A percentile compares a stretch with the other conserved stretches of the same genome.
These are phyloP conservation scores for Gallinago undulata DNA, from an alignment of 2,113 vertebrate genomes.

Conservation along the genomic window DNA sequence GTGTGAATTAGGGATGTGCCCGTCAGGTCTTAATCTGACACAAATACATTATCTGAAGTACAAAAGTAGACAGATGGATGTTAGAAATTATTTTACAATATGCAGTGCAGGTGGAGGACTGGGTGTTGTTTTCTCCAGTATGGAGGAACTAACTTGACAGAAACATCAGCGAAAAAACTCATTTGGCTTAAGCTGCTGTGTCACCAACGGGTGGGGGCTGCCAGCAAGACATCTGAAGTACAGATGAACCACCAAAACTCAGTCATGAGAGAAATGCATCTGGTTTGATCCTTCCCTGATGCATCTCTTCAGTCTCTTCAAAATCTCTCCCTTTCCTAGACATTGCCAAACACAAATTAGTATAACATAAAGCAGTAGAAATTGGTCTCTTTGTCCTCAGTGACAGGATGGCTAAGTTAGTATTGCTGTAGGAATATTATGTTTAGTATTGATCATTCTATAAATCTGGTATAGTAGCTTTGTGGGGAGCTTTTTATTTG, in stretches of 20 bases:
- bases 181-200: neutral
- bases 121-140: neutral
- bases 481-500: neutral
- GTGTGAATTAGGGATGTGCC: neutral
- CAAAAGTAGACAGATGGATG: neutral
- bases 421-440: neutral
- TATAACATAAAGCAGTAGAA: neutral
- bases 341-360: neutral
- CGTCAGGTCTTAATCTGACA: neutral
- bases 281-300: neutral
- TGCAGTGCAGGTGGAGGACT: neutral
- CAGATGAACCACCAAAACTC: neutral
- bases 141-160: neutral
- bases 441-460: neutral
- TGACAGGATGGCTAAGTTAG: neutral
- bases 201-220: neutral
- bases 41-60: neutral
- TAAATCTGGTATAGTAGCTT: neutral
- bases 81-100: neutral
- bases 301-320: neutral
- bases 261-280: neutral
- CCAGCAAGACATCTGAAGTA: neutral
- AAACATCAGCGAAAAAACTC: neutral
- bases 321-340: neutral
- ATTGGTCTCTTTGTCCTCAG: neutral